Evolutionary conservation across 2,113 vertebrate species (phyloP), one percentile per base, ranked within the genome.

Genomic region (Ameiurus melas): DNA sequence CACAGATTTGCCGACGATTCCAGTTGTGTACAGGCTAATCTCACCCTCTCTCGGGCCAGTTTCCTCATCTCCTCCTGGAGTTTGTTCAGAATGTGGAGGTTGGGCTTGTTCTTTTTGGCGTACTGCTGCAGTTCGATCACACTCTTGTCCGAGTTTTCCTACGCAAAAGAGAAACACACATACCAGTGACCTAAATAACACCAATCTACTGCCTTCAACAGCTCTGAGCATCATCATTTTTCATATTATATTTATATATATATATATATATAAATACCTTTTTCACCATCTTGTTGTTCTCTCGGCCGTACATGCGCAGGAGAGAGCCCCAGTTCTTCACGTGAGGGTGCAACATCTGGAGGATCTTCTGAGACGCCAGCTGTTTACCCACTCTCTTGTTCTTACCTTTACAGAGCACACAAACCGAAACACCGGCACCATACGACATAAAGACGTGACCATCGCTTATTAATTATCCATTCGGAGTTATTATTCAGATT

Each of bases 61-160:
- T 98, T 98, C 88, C 91, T 97, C 98, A 99, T 99, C 93, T 99
- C 98, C 89, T 99, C 98, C 91, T 99, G 98, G 82, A 99, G 94
- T 94, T 99, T 99, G 95, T 98, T 99, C 91, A 99, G 95, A 93
- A 99, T 99, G 93, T 99, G 98, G 86, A 99, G 96, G 93, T 99
- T 99, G 93, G 98, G 98, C 95, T 98, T 99, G 96, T 99, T 99
- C 96, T 99, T 99, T 97, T 98, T 99, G 96, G 98, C 98, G 83
- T 95, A 99, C 95, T 99, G 98, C 95, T 99, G 98, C 89, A 99
- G 96, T 91, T 99, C 98, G 53, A 99, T 98, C 93, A 99, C 98
- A 47, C 98, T 99, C 94, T 98, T 99, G 87, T 99, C 98, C 0
- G 97, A 97, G 30, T 95, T 99, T 93, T 99, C 98, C 98, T 99